Evolutionary conservation across 2,113 vertebrate species (phyloP), one percentile per base, ranked within the genome.

Genomic region (Melanotaenia duboulayi): DNA sequence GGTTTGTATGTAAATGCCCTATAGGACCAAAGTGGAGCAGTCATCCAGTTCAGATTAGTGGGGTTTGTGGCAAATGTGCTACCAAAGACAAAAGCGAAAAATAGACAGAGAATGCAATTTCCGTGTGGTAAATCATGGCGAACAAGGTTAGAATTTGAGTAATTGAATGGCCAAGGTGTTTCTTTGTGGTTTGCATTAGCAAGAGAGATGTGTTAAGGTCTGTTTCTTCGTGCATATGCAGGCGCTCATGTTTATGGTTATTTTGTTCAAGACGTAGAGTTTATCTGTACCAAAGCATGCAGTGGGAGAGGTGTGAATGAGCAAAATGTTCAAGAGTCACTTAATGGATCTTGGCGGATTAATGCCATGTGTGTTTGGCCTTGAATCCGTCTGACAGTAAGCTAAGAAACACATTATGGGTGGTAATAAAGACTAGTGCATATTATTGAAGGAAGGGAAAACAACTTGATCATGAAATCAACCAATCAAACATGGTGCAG

Each of bases 1-100:
- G 88, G 91, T 90, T 89, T 90, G 90, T 92, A 95, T 95, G 94
- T 94, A 94, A 94, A 95, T 95, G 90, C 86, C 89, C 90, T 87
- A 86, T 87, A 91, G 86, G 91, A 91, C 87, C 86, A 91, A 81
- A 76, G 84, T 68, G 60, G 81, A 84, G 90, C 92, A 88, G 82
- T 91, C 87, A 88, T 88, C 90, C 91, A 85, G 80, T 80, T 88
- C 90, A 90, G 92, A 93, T 92, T 92, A 93, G 87, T 85, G 71
- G 78, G 58, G 70, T 86, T 89, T 85, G 84, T 76, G 80, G 82
- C 90, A 89, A 92, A 90, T 87, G 85, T 85, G 88, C 85, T 76
- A 71, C 85, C 85, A 91, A 88, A 92, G 85, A 89, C 82, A 84
- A 82, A 85, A 86, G 60, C 67, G 62, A 87, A 76, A 89, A 84